Base-by-base conservation (phyloP, 2,888 invertebrate genomes). In the Lucinisca nassula region DNA sequence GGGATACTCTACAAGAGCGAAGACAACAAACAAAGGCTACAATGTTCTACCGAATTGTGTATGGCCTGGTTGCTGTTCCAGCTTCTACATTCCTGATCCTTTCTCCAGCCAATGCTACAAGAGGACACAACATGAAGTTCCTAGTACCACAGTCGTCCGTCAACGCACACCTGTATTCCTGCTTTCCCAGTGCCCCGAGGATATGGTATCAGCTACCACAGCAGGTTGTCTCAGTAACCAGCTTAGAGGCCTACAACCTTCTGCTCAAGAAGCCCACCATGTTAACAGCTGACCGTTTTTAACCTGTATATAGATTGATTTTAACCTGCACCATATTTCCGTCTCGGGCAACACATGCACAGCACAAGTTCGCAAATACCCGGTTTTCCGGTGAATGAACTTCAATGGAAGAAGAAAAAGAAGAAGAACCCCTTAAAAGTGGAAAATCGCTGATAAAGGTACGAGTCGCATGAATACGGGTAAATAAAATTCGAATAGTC, bases 401-500 rank as follows among this genome's bases (percentile, higher is more conserved):
- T 61, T 61, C 8, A 61, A 61, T 30, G 61, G 61, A 61, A 61
- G 61, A 61, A 30, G 61, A n/a, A 61, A n/a, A n/a, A n/a, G n/a
- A n/a, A n/a, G n/a, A n/a, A n/a, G n/a, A n/a, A n/a, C n/a, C n/a
- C n/a, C n/a, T n/a, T n/a, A n/a, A n/a, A n/a, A n/a, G n/a, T n/a
- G n/a, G n/a, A n/a, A n/a, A n/a, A n/a, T n/a, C n/a, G n/a, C n/a
- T n/a, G n/a, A n/a, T n/a, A n/a, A n/a, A n/a, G n/a, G n/a, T n/a
- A n/a, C n/a, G n/a, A n/a, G n/a, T n/a, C n/a, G n/a, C n/a, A n/a
- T n/a, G n/a, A n/a, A n/a, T n/a, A n/a, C n/a, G n/a, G n/a, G n/a
- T n/a, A n/a, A n/a, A n/a, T n/a, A n/a, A n/a, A n/a, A n/a, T n/a
- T n/a, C n/a, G n/a, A n/a, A n/a, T n/a, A n/a, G n/a, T n/a, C n/a